Conservation (phyloP, 2,888 invertebrate genomes). For the Diaprepes abbreviatus region DNA sequence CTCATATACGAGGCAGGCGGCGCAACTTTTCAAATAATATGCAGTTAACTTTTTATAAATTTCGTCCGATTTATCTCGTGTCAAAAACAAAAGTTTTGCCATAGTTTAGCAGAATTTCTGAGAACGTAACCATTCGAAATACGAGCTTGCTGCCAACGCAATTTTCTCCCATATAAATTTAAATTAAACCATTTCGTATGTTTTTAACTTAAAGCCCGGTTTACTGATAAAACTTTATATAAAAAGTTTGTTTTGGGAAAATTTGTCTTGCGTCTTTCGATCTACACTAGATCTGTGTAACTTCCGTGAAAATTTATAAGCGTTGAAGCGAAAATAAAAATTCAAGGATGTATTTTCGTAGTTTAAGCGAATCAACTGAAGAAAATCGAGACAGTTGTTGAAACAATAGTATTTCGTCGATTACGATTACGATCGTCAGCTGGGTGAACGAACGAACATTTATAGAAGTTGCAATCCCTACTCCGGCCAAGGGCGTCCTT, state of each 20-base stretch:
- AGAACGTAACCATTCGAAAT: constrained; percentile 32
- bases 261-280: constrained; percentile 11
- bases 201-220: constrained; percentile 24
- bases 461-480: too few species aligned
- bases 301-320: not conserved
- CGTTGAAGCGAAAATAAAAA: not conserved
- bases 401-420: too few species aligned
- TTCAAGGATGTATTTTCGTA: too few species aligned
- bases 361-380: too few species aligned
- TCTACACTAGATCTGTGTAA: not conserved
- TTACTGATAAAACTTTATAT: constrained; percentile 18
- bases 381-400: too few species aligned
- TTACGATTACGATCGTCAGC: too few species aligned
- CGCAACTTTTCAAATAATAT: constrained; percentile 44
- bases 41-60: constrained; percentile 44
- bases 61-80: constrained; percentile 38
- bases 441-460: too few species aligned
- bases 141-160: constrained; percentile 26
- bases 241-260: constrained; percentile 10
- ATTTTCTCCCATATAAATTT: constrained; percentile 42
- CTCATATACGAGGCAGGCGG: constrained; percentile 21
- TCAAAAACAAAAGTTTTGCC: constrained; percentile 40
- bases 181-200: constrained; percentile 40
- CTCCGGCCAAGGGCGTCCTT: too few species aligned
- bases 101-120: constrained; percentile 36